A percentile compares a stretch with the other conserved stretches of the same genome.
Evolutionary conservation across 2,113 vertebrate species (phyloP).

Genomic region (Narcine bancroftii): DNA sequence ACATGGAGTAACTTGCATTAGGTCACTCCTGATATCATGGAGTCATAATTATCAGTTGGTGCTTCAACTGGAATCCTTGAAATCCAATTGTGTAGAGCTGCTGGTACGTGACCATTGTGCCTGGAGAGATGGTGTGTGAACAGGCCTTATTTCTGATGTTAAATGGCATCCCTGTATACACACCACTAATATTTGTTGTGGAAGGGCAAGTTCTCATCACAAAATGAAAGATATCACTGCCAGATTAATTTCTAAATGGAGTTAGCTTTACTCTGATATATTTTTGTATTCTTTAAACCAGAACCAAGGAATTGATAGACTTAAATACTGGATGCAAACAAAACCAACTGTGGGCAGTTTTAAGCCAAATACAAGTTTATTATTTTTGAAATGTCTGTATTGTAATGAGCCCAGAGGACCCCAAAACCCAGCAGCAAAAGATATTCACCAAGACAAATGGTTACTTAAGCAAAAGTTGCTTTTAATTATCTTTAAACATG

Average conservation of each 20-base stretch:
- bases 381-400: too few species aligned
- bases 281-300: not conserved
- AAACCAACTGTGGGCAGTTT: not conserved
- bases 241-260: not conserved
- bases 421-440: too few species aligned
- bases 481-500: too few species aligned
- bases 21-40: not conserved
- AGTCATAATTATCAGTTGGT: not conserved
- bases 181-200: not conserved
- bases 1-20: not conserved
- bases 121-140: too few species aligned
- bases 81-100: not conserved
- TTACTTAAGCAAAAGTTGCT: too few species aligned
- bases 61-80: not conserved
- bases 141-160: slow-evolving; percentile 6
- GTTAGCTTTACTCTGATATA: not conserved
- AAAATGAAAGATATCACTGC: not conserved
- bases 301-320: not conserved
- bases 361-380: not conserved
- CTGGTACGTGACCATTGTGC: not conserved
- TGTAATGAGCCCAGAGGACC: too few species aligned
- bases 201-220: not conserved
- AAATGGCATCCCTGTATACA: not conserved
- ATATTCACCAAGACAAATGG: too few species aligned
- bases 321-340: not conserved